phyloP scores from a whole-genome alignment of 1,140 invertebrate genomes.

The Bombus cullumanus region DNA sequence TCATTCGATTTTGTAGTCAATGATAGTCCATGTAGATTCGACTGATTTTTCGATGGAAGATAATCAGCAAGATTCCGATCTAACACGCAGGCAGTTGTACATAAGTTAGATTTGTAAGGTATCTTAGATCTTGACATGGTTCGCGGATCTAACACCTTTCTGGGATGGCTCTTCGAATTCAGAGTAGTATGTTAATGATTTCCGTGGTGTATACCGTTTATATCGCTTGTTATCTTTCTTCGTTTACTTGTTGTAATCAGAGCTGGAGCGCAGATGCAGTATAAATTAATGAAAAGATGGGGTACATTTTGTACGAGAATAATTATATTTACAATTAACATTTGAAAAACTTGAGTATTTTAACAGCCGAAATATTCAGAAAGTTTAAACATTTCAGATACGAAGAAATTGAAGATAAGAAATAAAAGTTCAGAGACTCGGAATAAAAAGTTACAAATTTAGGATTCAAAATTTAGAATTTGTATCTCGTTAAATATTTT shows the following conservation, averaged over 20 bases:
- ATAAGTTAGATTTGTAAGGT: neutral
- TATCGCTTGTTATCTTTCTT: neutral
- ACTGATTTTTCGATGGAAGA: neutral
- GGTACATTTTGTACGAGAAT: too few relatives aligned
- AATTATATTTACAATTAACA: too few relatives aligned
- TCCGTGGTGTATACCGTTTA: neutral
- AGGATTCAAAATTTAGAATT: neutral
- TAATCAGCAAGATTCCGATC: neutral
- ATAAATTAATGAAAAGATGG: neutral
- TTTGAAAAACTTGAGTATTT: too few relatives aligned
- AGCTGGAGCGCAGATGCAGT: too few relatives aligned
- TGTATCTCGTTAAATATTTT: neutral
- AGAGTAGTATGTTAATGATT: neutral
- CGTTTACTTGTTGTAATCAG: neutral
- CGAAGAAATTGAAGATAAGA: too few relatives aligned
- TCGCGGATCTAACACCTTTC: neutral
- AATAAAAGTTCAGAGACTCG: too few relatives aligned
- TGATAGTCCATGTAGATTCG: neutral
- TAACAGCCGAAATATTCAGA: too few relatives aligned
- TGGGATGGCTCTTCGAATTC: neutral
- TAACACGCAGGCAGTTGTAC: neutral
- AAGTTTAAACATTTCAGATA: too few relatives aligned
- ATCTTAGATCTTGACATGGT: neutral
- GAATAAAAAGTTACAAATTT: too few relatives aligned
- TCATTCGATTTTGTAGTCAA: neutral